Evolutionary conservation across 2,113 vertebrate species (phyloP).

Genomic region (Rutilus rutilus): DNA sequence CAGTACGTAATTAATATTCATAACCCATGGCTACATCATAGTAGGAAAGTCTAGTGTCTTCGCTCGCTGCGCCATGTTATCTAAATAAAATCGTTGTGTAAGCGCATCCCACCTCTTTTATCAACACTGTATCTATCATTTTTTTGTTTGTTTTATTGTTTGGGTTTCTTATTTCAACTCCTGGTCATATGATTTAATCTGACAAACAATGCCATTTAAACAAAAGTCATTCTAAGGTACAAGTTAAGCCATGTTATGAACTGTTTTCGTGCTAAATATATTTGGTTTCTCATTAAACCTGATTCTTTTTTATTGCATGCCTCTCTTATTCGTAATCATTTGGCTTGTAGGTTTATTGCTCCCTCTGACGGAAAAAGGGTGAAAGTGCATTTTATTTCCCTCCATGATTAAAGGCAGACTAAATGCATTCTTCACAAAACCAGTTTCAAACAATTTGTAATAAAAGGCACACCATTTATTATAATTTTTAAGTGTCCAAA

Average conservation of each 20-base stretch:
- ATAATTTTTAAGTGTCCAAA: not conserved
- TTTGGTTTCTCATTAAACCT: not conserved
- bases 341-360: not conserved
- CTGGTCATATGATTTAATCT: not conserved
- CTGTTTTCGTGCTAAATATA: not conserved
- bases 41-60: not conserved
- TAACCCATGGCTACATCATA: not conserved
- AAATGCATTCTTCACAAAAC: too few species aligned
- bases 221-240: too few species aligned
- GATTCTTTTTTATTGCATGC: not conserved
- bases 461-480: not conserved
- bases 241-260: not conserved
- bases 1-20: not conserved
- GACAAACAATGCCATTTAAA: not conserved
- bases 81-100: constrained; percentile 24
- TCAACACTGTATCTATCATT: not conserved
- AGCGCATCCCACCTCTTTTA: constrained; percentile 24
- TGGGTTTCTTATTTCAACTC: not conserved
- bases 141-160: not conserved
- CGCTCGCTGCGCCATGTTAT: constrained; percentile 26
- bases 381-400: not conserved
- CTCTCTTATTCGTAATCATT: not conserved
- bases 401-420: too few species aligned
- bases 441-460: not conserved
- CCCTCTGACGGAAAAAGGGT: constrained; percentile 17